Conservation (phyloP, 2,797 vertebrate genomes). For the Falco berigora region DNA sequence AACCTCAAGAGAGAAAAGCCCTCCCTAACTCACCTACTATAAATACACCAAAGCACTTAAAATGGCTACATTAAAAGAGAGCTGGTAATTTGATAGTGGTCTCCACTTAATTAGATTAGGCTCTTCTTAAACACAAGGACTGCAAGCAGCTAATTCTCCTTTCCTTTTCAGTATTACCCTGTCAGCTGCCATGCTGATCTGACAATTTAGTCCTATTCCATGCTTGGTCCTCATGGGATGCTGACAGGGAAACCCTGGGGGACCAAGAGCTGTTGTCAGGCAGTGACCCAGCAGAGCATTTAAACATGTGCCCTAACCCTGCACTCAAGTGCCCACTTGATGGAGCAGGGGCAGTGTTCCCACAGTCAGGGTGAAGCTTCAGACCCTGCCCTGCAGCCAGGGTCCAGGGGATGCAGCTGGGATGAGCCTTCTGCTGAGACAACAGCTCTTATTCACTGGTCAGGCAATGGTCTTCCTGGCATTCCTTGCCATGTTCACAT, state of each 20-base stretch:
- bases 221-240: neutral
- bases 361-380: neutral
- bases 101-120: conserved; percentile 58
- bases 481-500: neutral
- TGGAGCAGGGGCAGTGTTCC: neutral
- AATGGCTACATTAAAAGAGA: conserved; percentile 30
- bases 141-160: conserved; percentile 6
- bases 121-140: conserved; percentile 17
- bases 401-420: neutral
- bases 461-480: neutral
- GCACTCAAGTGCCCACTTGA: neutral
- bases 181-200: neutral
- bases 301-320: neutral
- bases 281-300: neutral
- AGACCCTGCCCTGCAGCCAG: neutral
- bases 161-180: neutral
- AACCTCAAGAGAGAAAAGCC: conserved; percentile 5
- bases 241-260: neutral
- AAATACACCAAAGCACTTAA: conserved; percentile 46
- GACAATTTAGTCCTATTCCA: neutral
- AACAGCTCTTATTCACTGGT: neutral
- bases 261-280: neutral
- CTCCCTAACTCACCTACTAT: neutral
- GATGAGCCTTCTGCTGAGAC: neutral
- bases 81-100: conserved; percentile 51